These are phyloP conservation scores for Sardina pilchardus DNA, from an alignment of 2,113 vertebrate genomes.

Conservation along the genomic window DNA sequence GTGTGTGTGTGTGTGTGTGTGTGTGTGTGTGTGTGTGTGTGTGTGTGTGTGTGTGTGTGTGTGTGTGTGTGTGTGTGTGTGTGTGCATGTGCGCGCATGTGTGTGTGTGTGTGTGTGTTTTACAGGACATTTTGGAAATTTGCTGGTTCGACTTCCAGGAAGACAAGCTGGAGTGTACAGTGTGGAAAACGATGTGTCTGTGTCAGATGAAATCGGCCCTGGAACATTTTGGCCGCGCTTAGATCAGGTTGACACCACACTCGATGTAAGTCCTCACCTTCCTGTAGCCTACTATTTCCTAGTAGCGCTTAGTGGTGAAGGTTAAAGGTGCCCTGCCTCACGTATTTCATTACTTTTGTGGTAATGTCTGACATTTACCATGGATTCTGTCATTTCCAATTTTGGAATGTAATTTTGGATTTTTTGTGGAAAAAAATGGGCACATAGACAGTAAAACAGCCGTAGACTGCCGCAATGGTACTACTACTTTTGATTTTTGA, in stretches of 20 bases:
- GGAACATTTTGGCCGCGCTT: conserved; percentile 21
- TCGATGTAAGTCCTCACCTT: conserved; percentile 34
- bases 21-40: background rate
- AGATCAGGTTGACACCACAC: conserved; percentile 28
- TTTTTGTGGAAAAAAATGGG: too few species aligned
- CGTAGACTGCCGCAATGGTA: too few species aligned
- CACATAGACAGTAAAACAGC: too few species aligned
- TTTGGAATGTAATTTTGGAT: too few species aligned
- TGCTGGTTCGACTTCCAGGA: background rate
- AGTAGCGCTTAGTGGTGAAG: background rate
- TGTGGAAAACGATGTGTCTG: conserved; percentile 9
- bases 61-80: background rate
- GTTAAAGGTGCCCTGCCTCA: too few species aligned
- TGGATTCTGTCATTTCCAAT: too few species aligned
- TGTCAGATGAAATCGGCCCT: background rate
- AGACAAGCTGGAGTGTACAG: conserved; percentile 26
- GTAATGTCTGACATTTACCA: too few species aligned
- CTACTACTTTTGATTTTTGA: too few species aligned
- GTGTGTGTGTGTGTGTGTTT: background rate
- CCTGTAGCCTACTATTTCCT: background rate
- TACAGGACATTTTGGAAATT: background rate
- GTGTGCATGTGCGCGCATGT: too few species aligned
- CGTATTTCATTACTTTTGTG: too few species aligned
- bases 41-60: background rate
- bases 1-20: background rate